Evolutionary conservation across 2,888 invertebrate species (phyloP), one percentile per base, ranked within the genome.

Genomic region (Clivina fossor): DNA sequence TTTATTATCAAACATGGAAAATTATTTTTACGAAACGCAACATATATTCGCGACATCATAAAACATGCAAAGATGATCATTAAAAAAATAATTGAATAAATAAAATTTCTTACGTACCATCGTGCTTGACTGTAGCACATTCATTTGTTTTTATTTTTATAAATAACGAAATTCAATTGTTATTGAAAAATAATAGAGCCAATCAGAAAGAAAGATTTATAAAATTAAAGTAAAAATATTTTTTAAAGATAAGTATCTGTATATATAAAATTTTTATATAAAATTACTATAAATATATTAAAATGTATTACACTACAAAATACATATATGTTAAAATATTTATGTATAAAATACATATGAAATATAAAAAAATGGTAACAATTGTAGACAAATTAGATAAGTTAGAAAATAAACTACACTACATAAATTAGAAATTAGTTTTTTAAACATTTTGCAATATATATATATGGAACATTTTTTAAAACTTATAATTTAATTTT

Each of bases 191-290:
- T 38, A 24, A 28, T 28, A 41, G 18, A 41, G 51, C 38, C 51
- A 51, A 51, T 51, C 41, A 51, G 51, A 51, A 41, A 51, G 40
- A 26, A 11, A 51, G 18, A 51, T 20, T 26, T 33, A 9, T 33
- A 33, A 33, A 33, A 33, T 33, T 15, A 16, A 15, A 33, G 16
- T 15, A 33, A 33, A 15, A 33, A 33, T 33, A 33, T 16, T 33
- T 33, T 33, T 33, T 13, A 15, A 33, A 15, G 7, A 16, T 38
- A 38, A 18, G 5, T 38, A 8, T 15, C 19, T 38, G 16, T 38
- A 38, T 18, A 38, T 38, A 15, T 15, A 15, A 15, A 38, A n/a
- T n/a, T 18, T 15, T 38, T 38, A 38, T 38, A 11, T 18, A 16
- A 37, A 13, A n/a, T 37, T 37, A 16, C 3, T 7, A 16, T 37